Evolutionary conservation across 2,113 vertebrate genomes (phyloP).

Genomic region (Pygathrix nemaeus): DNA sequence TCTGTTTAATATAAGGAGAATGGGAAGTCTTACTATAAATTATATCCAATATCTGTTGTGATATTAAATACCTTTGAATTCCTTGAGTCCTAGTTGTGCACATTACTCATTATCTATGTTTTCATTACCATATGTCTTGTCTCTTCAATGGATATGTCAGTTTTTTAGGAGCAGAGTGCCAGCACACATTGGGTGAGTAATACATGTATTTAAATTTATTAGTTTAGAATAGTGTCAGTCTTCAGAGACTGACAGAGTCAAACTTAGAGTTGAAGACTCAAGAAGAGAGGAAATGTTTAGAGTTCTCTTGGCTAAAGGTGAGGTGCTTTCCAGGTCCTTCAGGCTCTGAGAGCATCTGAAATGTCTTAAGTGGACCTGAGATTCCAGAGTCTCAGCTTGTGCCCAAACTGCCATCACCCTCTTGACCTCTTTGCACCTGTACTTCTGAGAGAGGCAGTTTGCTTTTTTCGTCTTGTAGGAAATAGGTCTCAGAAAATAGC

Average conservation of each 20-base stretch:
- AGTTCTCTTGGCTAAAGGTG: neutral
- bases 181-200: neutral
- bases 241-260: slow-evolving; percentile 30
- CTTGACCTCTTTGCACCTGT: neutral
- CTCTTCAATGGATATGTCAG: neutral
- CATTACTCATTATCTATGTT: neutral
- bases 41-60: neutral
- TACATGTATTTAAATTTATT: neutral
- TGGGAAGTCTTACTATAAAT: neutral
- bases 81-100: neutral
- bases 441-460: slow-evolving; percentile 12
- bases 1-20: neutral
- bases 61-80: neutral
- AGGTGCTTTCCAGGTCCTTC: neutral
- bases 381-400: neutral
- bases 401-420: neutral
- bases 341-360: neutral
- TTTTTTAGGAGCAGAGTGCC: neutral
- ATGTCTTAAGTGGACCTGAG: neutral
- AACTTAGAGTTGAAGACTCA: slow-evolving; percentile 3
- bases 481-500: slow-evolving; percentile 71
- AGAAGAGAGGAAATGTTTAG: neutral
- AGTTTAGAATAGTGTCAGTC: neutral
- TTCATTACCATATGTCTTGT: neutral
- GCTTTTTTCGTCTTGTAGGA: slow-evolving; percentile 45